A percentile compares a stretch with the other conserved stretches of the same genome.
Evolutionary conservation across 1,140 invertebrate genomes (phyloP).

Genomic region (Harlomillsia oculata): DNA sequence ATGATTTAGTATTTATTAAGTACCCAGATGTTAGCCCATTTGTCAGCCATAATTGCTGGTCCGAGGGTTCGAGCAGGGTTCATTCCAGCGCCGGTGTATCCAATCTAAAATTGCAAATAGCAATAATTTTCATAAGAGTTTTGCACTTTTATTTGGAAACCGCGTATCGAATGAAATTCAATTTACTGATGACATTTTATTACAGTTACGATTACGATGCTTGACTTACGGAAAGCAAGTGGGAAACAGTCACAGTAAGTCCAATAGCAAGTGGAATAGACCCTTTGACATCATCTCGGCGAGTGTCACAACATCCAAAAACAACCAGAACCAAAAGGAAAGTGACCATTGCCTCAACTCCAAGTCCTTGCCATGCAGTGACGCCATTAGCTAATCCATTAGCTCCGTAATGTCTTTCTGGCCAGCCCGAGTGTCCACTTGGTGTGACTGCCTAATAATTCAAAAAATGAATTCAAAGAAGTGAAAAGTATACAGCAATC

Average conservation of each 20-base stretch:
- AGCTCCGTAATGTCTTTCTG: constrained; percentile 23
- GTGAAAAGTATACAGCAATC: too few species aligned
- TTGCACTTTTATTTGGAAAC: constrained; percentile 10
- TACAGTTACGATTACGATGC: constrained; percentile 37
- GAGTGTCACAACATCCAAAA: constrained; percentile 70
- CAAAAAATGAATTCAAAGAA: too few species aligned
- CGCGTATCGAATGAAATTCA: neutral
- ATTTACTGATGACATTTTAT: constrained; percentile 33
- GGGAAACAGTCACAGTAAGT: constrained; percentile 71
- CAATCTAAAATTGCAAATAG: constrained; percentile 44
- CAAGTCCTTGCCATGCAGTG: constrained; percentile 64
- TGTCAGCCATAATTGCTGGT: constrained; percentile 25
- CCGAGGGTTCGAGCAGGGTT: constrained; percentile 80
- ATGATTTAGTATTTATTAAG: too few species aligned
- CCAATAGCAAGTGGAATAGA: constrained; percentile 82
- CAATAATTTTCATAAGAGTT: neutral
- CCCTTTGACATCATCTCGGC: constrained; percentile 60
- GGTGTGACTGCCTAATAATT: too few species aligned
- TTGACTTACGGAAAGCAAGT: constrained; percentile 71
- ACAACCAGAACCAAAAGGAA: constrained; percentile 79
- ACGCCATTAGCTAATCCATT: constrained; percentile 38
- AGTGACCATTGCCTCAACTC: constrained; percentile 84
- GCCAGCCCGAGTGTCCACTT: too few species aligned
- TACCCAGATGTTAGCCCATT: constrained; percentile 26
- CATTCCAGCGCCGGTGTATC: constrained; percentile 62